Evolutionary conservation across 2,797 vertebrate species (phyloP).

Genomic region (Danio kyathit): DNA sequence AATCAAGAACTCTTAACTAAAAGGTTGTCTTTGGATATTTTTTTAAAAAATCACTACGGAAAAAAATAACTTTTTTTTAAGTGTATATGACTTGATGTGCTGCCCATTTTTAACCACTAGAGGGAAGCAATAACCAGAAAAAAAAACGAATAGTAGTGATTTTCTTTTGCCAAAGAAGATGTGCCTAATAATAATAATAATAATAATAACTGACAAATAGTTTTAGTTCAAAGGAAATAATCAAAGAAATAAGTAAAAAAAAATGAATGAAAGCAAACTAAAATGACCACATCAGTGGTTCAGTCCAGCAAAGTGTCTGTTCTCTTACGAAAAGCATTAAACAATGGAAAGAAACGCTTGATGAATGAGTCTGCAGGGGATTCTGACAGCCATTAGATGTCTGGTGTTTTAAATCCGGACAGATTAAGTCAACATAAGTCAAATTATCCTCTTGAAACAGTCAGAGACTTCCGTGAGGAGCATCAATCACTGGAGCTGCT

Average conservation of each 20-base stretch:
- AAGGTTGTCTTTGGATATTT: no score
- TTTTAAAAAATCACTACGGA: no score
- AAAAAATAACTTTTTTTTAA: no score
- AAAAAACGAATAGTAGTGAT: neutral
- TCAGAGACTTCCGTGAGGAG: conserved; percentile 26
- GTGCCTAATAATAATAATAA: neutral
- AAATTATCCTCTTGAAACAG: conserved; percentile 36
- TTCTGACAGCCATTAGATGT: conserved; percentile 32
- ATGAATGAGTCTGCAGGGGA: conserved; percentile 31
- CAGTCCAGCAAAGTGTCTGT: neutral
- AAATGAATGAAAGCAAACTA: neutral
- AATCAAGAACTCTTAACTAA: no score
- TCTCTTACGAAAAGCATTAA: neutral
- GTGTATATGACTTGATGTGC: conserved; percentile 30
- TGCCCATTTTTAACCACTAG: conserved; percentile 52
- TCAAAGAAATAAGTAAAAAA: neutral
- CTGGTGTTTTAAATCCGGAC: conserved; percentile 36
- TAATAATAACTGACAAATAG: no score
- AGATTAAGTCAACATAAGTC: conserved; percentile 51
- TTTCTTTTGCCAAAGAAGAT: neutral
- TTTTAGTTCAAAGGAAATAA: no score
- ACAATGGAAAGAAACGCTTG: conserved; percentile 33
- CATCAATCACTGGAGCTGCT: conserved; percentile 24
- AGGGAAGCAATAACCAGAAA: conserved; percentile 56
- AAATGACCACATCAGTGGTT: neutral